phyloP scores from a whole-genome alignment of 2,113 vertebrate species.

The Lucifuga dentata region DNA sequence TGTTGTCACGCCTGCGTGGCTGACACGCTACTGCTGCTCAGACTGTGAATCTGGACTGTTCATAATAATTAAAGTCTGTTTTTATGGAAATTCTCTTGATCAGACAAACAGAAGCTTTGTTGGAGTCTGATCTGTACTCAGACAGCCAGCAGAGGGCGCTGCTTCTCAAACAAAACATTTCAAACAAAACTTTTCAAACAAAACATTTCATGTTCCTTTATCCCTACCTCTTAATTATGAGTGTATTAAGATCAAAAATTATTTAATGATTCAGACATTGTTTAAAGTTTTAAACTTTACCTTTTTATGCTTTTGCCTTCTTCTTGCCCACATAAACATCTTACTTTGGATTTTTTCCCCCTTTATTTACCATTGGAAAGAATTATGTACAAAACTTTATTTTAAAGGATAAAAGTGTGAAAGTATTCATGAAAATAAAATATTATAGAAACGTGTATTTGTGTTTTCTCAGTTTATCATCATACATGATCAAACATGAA shows the following conservation, averaged over 20 bases:
- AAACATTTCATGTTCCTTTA: conserved; percentile 59
- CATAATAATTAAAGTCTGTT: too few relatives aligned
- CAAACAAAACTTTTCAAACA: conserved; percentile 41
- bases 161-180: conserved; percentile 42
- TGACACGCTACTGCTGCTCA: too few relatives aligned
- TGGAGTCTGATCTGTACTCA: conserved; percentile 34
- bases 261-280: conserved; percentile 58
- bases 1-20: too few relatives aligned
- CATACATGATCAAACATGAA: too few relatives aligned
- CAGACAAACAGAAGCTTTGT: too few relatives aligned
- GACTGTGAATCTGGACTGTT: too few relatives aligned
- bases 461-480: background rate
- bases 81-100: too few relatives aligned
- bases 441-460: conserved; percentile 46
- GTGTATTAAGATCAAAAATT: conserved; percentile 29
- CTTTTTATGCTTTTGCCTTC: conserved; percentile 55
- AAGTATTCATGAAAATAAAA: conserved; percentile 80
- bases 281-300: conserved; percentile 48
- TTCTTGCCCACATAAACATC: conserved; percentile 21
- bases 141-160: conserved; percentile 46
- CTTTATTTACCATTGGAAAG: conserved; percentile 73
- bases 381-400: conserved; percentile 83
- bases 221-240: conserved; percentile 66
- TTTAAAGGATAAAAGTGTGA: conserved; percentile 76
- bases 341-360: conserved; percentile 64